These are phyloP conservation scores for Zaprionus tsacasi DNA, from an alignment of 1,140 invertebrate genomes.

Conservation along the genomic window DNA sequence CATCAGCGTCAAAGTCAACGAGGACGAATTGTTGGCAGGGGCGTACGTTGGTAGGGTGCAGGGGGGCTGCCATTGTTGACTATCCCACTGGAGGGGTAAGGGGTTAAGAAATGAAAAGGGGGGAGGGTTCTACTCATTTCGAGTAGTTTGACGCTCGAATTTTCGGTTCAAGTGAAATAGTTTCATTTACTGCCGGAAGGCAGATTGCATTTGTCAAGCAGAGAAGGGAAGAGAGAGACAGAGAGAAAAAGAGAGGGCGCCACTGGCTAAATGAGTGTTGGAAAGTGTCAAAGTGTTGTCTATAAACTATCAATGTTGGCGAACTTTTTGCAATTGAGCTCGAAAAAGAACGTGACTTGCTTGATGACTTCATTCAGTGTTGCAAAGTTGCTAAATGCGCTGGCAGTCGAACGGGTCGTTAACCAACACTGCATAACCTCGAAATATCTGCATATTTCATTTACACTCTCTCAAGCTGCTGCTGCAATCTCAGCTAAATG, in stretches of 20 bases:
- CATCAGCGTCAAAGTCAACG: constrained; percentile 42
- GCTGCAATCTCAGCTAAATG: neutral
- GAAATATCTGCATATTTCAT: neutral
- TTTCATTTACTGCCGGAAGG: constrained; percentile 6
- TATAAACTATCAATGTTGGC: constrained; percentile 30
- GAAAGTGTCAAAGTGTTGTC: constrained; percentile 30
- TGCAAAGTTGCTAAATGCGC: neutral
- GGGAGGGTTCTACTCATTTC: neutral
- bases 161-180: constrained; percentile 29
- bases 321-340: constrained; percentile 9
- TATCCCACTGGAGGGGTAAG: no score
- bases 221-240: neutral
- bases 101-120: neutral
- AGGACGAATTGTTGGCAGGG: neutral
- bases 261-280: constrained; percentile 30
- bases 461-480: neutral
- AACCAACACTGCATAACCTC: neutral
- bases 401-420: neutral
- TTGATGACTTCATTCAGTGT: neutral
- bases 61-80: neutral
- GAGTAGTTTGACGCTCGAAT: constrained; percentile 27
- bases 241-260: neutral
- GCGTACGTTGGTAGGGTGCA: neutral
- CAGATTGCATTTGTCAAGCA: constrained; percentile 20
- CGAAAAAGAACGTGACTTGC: constrained; percentile 7